Conservation (phyloP, 2,113 vertebrate genomes). For the Elephantulus edwardii region DNA sequence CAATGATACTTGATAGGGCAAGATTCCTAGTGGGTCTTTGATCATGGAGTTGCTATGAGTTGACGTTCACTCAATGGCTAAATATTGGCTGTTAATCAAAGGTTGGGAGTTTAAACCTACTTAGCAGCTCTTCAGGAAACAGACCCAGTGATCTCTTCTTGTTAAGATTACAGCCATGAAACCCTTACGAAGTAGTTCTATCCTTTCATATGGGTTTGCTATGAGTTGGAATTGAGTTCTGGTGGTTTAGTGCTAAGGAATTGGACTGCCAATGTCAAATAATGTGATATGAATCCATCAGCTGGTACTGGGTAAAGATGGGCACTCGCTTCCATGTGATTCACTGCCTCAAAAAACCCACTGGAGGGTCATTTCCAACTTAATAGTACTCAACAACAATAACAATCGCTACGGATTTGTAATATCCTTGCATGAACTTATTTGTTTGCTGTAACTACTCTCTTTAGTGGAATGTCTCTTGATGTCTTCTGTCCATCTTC, state of each 20-base stretch:
- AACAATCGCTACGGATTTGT: not conserved
- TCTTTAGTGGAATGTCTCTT: not conserved
- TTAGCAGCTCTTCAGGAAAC: not conserved
- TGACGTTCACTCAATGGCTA: not conserved
- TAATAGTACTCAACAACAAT: not conserved
- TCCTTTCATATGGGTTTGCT: not conserved
- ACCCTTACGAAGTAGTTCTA: not conserved
- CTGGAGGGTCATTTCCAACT: no score
- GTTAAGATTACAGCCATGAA: not conserved
- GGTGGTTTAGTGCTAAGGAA: no score
- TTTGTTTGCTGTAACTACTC: not conserved
- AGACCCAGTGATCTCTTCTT: not conserved
- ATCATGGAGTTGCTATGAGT: no score
- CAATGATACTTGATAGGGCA: no score
- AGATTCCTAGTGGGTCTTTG: no score
- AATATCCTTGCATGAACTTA: not conserved
- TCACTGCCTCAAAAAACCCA: no score
- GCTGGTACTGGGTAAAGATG: no score
- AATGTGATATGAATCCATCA: no score
- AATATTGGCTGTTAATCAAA: no score
- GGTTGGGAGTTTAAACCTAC: not conserved
- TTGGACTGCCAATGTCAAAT: no score
- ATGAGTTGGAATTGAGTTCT: not conserved
- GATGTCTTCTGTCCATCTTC: not conserved
- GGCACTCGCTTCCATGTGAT: no score